Conservation (phyloP, 2,797 vertebrate genomes). For the Pangasius krempfi region DNA sequence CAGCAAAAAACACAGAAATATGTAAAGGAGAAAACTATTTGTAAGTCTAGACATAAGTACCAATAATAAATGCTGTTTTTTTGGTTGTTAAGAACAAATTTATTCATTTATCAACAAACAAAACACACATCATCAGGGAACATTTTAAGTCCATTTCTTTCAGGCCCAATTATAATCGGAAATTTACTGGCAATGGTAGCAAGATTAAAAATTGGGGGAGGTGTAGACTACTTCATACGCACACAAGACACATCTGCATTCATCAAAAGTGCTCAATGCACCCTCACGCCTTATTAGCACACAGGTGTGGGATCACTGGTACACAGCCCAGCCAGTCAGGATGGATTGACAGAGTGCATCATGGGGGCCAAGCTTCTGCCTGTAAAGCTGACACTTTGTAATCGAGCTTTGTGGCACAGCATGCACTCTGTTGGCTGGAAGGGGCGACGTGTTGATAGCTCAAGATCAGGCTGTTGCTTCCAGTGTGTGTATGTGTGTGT, state of each 20-base stretch:
- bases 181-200: not conserved
- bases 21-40: not conserved
- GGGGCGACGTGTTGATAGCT: conserved; percentile 30
- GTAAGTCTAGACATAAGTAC: not conserved
- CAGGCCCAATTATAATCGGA: not conserved
- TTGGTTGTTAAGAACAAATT: not conserved
- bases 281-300: conserved; percentile 42
- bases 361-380: conserved; percentile 36
- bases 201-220: conserved; percentile 4
- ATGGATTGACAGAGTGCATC: conserved; percentile 43
- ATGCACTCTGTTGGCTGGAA: conserved; percentile 31
- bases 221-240: conserved; percentile 5
- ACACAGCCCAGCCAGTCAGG: conserved; percentile 17
- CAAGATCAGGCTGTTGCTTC: conserved; percentile 25
- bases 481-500: conserved; percentile 15
- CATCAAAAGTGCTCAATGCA: conserved; percentile 38
- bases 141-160: not conserved
- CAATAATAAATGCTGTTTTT: not conserved
- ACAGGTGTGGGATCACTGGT: conserved; percentile 15
- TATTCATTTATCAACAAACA: not conserved
- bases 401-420: conserved; percentile 49
- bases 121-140: not conserved
- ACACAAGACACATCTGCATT: conserved; percentile 35
- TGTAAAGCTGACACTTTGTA: conserved; percentile 51
- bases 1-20: not conserved